Base-by-base conservation (phyloP, 2,888 invertebrate species). In the Ochropacha duplaris region DNA sequence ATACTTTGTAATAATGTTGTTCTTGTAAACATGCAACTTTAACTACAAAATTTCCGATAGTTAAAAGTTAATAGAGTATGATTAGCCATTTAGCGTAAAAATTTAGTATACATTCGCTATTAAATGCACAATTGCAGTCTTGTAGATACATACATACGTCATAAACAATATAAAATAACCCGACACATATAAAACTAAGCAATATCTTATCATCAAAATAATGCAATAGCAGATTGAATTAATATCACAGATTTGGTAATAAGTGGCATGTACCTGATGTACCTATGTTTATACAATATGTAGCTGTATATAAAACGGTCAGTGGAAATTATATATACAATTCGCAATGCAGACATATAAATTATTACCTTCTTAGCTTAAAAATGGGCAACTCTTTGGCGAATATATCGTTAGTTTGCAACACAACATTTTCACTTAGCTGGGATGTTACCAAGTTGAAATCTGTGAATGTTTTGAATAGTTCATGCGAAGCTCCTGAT, bases 391-490 rank as follows among this genome's bases (percentile, higher is more conserved):
- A 94, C 84, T 77, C 92, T 79, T 68, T 94, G 92, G 79, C 95
- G 94, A 71, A 94, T 74, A 90, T 69, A 92, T 93, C 71, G 66
- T 86, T 88, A 6, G 86, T 77, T 75, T 86, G 81, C 54, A 59
- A 44, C 39, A 96, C 82, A 52, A 97, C 92, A 74, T 94, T 94
- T 64, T 94, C 92, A 4, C 95, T 94, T 79, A 97, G 94, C 51
- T 93, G 82, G 61, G 94, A 94, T 71, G 96, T 93, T 8, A 95
- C 92, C 65, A 94, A 92, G 39, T 95, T 94, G 78, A 97, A 98
- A 19, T 95, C 94, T 5, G 96, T 94, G 81, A 95, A 96, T n/a
- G 96, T 96, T 55, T 94, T 94, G 76, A 96, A 97, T 60, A 96
- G 94, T 71, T 96, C 94, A 79, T 95, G 95, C 50, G 97, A 95